A percentile compares a stretch with the other conserved stretches of the same genome.
Evolutionary conservation across 2,888 invertebrate genomes (phyloP).

Genomic region (Clostera curtula): DNA sequence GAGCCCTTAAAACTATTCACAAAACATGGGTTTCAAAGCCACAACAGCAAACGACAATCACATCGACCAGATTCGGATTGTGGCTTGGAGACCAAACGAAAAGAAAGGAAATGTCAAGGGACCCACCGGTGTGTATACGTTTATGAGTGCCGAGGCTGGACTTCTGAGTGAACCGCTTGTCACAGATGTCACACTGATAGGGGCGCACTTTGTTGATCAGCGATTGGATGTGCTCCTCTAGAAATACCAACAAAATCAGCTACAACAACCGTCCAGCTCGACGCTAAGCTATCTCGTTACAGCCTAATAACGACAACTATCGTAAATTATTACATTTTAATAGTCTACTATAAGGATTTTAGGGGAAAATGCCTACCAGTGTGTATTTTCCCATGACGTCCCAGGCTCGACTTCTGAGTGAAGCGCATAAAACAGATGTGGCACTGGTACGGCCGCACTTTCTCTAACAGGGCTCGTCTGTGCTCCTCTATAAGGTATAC

Average conservation of each 20-base stretch:
- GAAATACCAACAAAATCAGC: constrained; percentile 73
- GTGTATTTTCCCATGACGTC: constrained; percentile 83
- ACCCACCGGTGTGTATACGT: constrained; percentile 83
- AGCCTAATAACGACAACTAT: constrained; percentile 62
- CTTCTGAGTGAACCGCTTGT: constrained; percentile 88
- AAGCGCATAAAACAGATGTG: constrained; percentile 83
- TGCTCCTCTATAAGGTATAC: constrained; percentile 75
- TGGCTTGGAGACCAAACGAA: constrained; percentile 65
- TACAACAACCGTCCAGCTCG: constrained; percentile 58
- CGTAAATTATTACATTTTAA: constrained; percentile 55
- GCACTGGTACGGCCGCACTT: constrained; percentile 81
- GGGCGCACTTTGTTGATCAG: constrained; percentile 77
- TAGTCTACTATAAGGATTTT: constrained; percentile 70
- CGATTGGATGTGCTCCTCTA: constrained; percentile 77
- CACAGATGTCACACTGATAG: constrained; percentile 83
- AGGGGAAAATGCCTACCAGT: constrained; percentile 77
- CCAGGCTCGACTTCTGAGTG: constrained; percentile 83
- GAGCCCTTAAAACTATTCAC: constrained; percentile 75
- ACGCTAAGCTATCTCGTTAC: constrained; percentile 43
- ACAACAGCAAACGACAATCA: constrained; percentile 43
- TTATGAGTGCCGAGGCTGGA: constrained; percentile 89
- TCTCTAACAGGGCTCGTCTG: constrained; percentile 76
- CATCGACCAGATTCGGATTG: constrained; percentile 32
- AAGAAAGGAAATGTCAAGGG: constrained; percentile 66
- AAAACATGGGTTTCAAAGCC: constrained; percentile 68